Base-by-base conservation (phyloP, 2,797 vertebrate genomes). In the Crenuchus spilurus region DNA sequence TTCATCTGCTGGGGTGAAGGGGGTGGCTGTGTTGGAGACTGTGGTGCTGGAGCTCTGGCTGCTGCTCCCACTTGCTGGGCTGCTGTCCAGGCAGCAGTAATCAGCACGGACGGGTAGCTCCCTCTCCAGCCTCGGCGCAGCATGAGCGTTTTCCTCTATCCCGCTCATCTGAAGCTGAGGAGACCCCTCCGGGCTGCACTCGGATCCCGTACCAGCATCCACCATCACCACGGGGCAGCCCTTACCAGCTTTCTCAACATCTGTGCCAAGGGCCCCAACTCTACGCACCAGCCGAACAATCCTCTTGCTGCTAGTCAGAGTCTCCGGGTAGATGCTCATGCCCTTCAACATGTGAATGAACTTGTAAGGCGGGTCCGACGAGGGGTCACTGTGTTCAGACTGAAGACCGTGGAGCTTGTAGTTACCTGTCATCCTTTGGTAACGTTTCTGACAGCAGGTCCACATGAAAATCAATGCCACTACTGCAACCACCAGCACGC, bases 261-360 rank as follows among this genome's bases (percentile, higher is more conserved):
- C 42, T 4, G 30, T 2, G 9, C 11, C 72, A 14, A 54, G 79
- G 74, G 0, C 85, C 52, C 0, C 83, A 0, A 70, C 83, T 0
- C 79, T 75, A 78, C 88, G 90, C 39, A 88, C 74, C 60, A 95
- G 81, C 0, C 93, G 93, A 28, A 95, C 90, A 2, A 95, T 95
- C 78, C 95, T 92, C 87, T 96, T 97, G 87, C 93, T 95, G 92
- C 94, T 90, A 85, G 93, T 97, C 77, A 98, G 90, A 30, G 95
- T 93, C 85, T 98, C 96, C 0, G 97, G 97, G 81, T 98, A 98
- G 86, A 98, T 98, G 82, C 96, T 98, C 90, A 99, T 96, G 75
- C 97, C 97, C 82, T 99, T 98, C 74, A 99, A 86, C 97, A 99
- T 99, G 87, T 99, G 97, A 58, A 99, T 98, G 87, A 99, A 98